These are phyloP conservation scores for Apteryx owenii DNA, from an alignment of 2,113 vertebrate genomes.

Conservation along the genomic window DNA sequence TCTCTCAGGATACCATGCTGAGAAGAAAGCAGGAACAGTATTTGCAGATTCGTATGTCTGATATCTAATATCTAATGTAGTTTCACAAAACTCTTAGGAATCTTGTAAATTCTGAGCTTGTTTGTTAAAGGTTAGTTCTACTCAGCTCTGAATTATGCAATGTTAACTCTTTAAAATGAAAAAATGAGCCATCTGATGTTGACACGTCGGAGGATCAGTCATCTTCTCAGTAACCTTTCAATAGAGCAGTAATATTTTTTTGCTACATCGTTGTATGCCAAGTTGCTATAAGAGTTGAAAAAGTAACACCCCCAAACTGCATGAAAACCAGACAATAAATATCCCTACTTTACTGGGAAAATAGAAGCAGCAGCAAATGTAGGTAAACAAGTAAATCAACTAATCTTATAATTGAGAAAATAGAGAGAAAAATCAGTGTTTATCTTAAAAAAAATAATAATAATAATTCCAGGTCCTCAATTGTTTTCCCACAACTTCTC, in stretches of 20 bases:
- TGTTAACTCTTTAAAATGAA: background rate
- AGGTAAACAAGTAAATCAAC: background rate
- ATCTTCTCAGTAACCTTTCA: background rate
- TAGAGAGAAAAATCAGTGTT: background rate
- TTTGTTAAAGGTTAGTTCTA: conserved; percentile 55
- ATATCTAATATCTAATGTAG: background rate
- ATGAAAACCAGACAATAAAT: background rate
- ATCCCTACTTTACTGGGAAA: background rate
- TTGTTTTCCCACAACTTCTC: background rate
- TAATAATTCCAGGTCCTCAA: background rate
- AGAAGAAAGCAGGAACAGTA: background rate
- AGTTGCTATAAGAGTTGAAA: background rate
- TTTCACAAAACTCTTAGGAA: conserved; percentile 15
- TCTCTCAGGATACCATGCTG: background rate
- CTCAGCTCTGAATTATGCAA: conserved; percentile 10
- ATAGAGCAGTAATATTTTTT: background rate
- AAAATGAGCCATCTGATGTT: background rate
- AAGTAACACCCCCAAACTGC: background rate
- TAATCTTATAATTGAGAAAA: background rate
- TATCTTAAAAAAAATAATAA: background rate
- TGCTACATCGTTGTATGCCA: background rate
- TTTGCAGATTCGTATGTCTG: conserved; percentile 1
- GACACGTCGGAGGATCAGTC: background rate
- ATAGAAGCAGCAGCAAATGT: background rate
- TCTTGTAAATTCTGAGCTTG: background rate